Percentiles rank a stretch among this genome's conserved stretches.
Conservation (phyloP, 2,888 invertebrate genomes). For the Tuberolachnus salignus region DNA sequence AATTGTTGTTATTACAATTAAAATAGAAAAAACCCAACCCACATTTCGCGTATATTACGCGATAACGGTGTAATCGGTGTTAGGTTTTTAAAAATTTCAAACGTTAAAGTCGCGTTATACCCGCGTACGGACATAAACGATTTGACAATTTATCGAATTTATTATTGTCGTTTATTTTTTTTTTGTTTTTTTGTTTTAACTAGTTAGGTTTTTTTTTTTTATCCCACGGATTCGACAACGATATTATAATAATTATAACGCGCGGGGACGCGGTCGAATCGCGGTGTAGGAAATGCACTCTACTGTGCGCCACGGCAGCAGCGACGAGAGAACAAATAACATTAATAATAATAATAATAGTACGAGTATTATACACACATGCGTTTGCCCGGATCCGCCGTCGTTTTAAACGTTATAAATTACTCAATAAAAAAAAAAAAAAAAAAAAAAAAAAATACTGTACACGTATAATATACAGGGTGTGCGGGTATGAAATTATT, state of each 20-base stretch:
- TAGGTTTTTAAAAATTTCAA: too few relatives aligned
- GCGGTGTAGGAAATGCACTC: too few relatives aligned
- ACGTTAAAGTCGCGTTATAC: not conserved
- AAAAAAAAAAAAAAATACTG: not conserved
- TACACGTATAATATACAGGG: not conserved
- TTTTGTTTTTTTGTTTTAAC: too few relatives aligned
- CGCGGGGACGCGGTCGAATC: not conserved
- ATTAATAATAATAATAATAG: too few relatives aligned
- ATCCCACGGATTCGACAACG: too few relatives aligned
- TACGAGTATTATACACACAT: not conserved
- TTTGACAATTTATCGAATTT: too few relatives aligned
- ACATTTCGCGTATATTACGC: not conserved
- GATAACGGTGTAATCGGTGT: not conserved
- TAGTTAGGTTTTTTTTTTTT: too few relatives aligned
- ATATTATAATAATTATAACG: not conserved
- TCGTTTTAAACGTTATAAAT: conserved; percentile 32
- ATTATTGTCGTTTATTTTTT: too few relatives aligned
- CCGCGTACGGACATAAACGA: too few relatives aligned
- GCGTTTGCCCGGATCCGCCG: conserved; percentile 36
- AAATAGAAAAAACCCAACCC: too few relatives aligned
- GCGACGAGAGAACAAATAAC: not conserved
- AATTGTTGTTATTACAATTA: not conserved
- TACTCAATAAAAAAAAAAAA: not conserved
- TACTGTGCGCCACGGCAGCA: not conserved
- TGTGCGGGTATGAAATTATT: not conserved